Percentiles rank a stretch among this genome's conserved stretches.
Evolutionary conservation across 2,797 vertebrate species (phyloP).

Genomic region (Notolepis coatsorum): DNA sequence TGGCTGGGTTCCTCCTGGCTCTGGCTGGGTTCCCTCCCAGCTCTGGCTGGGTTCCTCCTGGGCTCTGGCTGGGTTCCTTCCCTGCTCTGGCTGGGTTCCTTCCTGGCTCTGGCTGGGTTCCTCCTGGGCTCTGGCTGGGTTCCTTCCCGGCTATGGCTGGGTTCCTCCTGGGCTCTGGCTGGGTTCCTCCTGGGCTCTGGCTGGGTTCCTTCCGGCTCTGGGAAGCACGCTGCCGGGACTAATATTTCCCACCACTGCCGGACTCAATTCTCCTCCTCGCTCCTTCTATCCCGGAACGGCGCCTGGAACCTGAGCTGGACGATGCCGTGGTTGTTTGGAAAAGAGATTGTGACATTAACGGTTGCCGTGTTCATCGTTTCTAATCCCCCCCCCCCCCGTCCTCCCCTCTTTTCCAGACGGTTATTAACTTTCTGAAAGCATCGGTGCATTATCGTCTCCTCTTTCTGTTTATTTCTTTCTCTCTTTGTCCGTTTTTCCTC

Average conservation of each 20-base stretch:
- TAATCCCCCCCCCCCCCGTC: too few species aligned
- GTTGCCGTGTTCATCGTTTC: conserved; percentile 51
- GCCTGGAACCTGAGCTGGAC: conserved; percentile 47
- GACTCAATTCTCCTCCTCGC: conserved; percentile 52
- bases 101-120: too few species aligned
- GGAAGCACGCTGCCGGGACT: conserved; percentile 48
- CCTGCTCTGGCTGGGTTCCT: too few species aligned
- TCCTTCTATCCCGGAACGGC: conserved; percentile 53
- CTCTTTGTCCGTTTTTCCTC: too few species aligned
- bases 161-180: too few species aligned
- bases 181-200: too few species aligned
- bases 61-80: too few species aligned
- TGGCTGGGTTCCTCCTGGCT: too few species aligned
- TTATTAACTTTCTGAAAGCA: conserved; percentile 38
- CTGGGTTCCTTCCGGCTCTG: conserved; percentile 24
- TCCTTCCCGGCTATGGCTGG: too few species aligned
- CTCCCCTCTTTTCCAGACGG: conserved; percentile 13
- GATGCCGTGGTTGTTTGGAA: conserved; percentile 32
- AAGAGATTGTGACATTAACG: conserved; percentile 42
- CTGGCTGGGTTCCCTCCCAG: too few species aligned
- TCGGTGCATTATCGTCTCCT: neutral
- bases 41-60: too few species aligned
- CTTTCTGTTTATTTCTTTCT: conserved; percentile 25
- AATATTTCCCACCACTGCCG: conserved; percentile 69
- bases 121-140: too few species aligned